phyloP scores from a whole-genome alignment of 2,888 invertebrate species.

The Lobophora halterata region DNA sequence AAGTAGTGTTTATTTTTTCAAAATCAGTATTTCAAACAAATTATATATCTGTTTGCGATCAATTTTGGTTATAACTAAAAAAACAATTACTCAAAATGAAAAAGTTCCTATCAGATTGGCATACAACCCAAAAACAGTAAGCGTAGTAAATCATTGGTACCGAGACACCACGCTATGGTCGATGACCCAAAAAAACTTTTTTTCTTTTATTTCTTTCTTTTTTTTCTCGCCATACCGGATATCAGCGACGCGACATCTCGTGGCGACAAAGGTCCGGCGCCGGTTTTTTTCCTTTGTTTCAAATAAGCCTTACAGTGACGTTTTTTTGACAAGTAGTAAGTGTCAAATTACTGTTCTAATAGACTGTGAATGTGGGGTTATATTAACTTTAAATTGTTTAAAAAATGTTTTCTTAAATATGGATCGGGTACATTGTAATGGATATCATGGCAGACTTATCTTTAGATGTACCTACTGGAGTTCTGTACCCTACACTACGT shows the following conservation, averaged over 20 bases:
- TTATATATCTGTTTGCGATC: too few relatives aligned
- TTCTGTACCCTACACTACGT: too few relatives aligned
- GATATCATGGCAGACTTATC: neutral
- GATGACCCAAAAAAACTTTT: slow-evolving; percentile 50
- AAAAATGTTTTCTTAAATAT: slow-evolving; percentile 2
- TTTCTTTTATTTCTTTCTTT: slow-evolving; percentile 34
- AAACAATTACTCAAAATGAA: too few relatives aligned
- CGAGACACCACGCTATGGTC: slow-evolving; percentile 54
- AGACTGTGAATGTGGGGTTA: slow-evolving; percentile 11
- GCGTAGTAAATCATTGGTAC: slow-evolving; percentile 64
- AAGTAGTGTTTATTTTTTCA: too few relatives aligned
- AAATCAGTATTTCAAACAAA: too few relatives aligned
- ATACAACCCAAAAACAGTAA: slow-evolving; percentile 36
- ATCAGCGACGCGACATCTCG: slow-evolving; percentile 65
- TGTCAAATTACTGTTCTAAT: slow-evolving; percentile 41
- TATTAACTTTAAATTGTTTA: neutral
- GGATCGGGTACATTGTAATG: slow-evolving; percentile 3
- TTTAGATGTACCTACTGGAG: too few relatives aligned
- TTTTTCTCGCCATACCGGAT: slow-evolving; percentile 58
- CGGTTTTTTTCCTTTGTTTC: slow-evolving; percentile 47
- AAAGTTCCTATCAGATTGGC: slow-evolving; percentile 46
- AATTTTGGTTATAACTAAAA: too few relatives aligned
- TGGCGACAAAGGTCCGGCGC: slow-evolving; percentile 73
- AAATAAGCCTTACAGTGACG: slow-evolving; percentile 22
- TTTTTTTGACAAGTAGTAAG: slow-evolving; percentile 34